Conservation (phyloP, 2,113 vertebrate species). For the Pseudopodoces humilis region DNA sequence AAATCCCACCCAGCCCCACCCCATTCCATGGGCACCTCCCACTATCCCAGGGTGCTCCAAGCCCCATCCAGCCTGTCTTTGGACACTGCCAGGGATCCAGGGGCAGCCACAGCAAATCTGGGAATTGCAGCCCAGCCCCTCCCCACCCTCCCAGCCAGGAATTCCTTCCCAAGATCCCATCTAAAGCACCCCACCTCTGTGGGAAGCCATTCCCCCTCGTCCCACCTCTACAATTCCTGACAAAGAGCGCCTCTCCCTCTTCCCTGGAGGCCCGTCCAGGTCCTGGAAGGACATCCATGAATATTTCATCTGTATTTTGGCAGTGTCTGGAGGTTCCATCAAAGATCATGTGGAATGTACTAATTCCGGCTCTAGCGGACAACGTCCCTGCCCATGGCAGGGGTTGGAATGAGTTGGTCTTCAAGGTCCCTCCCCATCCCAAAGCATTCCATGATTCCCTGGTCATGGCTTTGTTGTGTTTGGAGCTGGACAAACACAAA, state of each 20-base stretch:
- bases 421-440: background rate
- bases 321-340: background rate
- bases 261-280: background rate
- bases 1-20: background rate
- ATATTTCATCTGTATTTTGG: background rate
- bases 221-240: background rate
- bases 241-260: background rate
- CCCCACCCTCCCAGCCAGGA: background rate
- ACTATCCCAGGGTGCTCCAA: rapidly evolving
- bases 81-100: background rate
- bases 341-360: rapidly evolving
- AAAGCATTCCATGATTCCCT: background rate
- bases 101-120: background rate
- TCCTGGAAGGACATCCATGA: background rate
- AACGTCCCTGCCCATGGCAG: background rate
- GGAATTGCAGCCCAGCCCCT: background rate
- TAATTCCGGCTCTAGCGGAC: no score
- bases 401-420: rapidly evolving
- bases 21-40: rapidly evolving
- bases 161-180: background rate
- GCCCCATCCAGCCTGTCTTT: background rate
- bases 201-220: background rate
- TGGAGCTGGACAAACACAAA: background rate
- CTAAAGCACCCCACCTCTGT: background rate
- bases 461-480: rapidly evolving